Conservation (phyloP, 1,140 invertebrate species). For the Physella acuta region DNA sequence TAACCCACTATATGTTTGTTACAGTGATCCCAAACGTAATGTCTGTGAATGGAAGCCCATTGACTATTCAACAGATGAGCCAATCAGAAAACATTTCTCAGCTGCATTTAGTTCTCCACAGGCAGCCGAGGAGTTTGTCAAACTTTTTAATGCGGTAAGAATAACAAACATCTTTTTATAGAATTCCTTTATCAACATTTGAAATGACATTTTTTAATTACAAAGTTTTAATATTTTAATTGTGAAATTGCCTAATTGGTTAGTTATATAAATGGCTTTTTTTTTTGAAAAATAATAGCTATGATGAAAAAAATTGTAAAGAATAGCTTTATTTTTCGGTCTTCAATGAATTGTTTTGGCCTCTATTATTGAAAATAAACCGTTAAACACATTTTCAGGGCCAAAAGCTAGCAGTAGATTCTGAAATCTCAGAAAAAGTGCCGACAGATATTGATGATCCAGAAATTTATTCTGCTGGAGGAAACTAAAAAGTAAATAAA, state of each 20-base stretch:
- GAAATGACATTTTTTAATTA: neutral
- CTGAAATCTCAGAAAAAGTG: conserved; percentile 31
- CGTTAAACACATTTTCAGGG: conserved; percentile 22
- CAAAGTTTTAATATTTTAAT: conserved; percentile 1
- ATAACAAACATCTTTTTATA: too few species aligned
- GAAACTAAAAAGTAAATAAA: neutral
- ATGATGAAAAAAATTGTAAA: neutral
- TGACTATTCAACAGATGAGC: conserved; percentile 61
- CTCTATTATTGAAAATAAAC: neutral
- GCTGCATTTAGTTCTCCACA: conserved; percentile 59
- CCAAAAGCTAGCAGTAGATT: conserved; percentile 32
- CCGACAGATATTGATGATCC: conserved; percentile 33
- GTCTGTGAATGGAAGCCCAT: conserved; percentile 62
- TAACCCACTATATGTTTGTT: too few species aligned
- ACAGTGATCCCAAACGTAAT: conserved; percentile 58
- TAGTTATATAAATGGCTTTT: neutral
- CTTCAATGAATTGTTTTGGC: neutral
- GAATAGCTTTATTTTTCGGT: neutral
- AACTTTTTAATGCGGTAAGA: conserved; percentile 58
- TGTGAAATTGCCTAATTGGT: neutral
- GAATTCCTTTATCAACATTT: neutral
- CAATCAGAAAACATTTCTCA: conserved; percentile 56
- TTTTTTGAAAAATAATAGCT: neutral
- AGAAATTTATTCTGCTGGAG: conserved; percentile 27
- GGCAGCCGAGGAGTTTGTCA: conserved; percentile 61